Evolutionary conservation across 2,888 invertebrate species (phyloP), one percentile per base, ranked within the genome.

Genomic region (Epistrophella euchroma): DNA sequence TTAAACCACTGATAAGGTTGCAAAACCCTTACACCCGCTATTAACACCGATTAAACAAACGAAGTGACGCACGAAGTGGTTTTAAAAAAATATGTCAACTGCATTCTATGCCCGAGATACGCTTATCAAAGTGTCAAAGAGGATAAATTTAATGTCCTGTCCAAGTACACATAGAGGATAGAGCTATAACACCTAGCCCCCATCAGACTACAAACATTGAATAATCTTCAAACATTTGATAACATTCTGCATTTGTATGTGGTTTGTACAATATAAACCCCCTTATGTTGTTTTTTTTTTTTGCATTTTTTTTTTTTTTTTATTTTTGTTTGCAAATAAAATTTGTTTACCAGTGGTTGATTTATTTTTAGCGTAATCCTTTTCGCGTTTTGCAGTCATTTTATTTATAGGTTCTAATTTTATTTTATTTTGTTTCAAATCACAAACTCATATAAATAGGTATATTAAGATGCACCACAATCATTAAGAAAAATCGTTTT

Each of bases 371-470:
- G 89, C 89, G 89, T 90, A 91, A 90, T 92, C 91, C 90, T 91
- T 91, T 90, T 90, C 91, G 90, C 91, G 91, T 90, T 92, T 92
- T 89, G 92, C 92, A 90, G 92, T 92, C 92, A 92, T 92, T 90
- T 91, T 91, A 89, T 68, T 40, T 90, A 47, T 19, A 47, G 13
- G 15, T 78, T 83, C 66, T 13, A 62, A 74, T 50, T 56, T 64
- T 15, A 2, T 52, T 52, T 43, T 35, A 60, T 60, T n/a, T 60
- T 71, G 0, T 45, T 66, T 66, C 0, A 47, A 76, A 73, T 78
- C 62, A 84, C 78, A 78, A 74, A 62, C 62, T 75, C 32, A 43
- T 37, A 40, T 40, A 3, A 13, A 11, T 3, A n/a, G 2, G 10
- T 7, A 25, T 15, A 28, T 55, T 71, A 11, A 66, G 66, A 43